Base-by-base conservation (phyloP, 1,140 invertebrate species). In the Drosophila tropicalis region DNA sequence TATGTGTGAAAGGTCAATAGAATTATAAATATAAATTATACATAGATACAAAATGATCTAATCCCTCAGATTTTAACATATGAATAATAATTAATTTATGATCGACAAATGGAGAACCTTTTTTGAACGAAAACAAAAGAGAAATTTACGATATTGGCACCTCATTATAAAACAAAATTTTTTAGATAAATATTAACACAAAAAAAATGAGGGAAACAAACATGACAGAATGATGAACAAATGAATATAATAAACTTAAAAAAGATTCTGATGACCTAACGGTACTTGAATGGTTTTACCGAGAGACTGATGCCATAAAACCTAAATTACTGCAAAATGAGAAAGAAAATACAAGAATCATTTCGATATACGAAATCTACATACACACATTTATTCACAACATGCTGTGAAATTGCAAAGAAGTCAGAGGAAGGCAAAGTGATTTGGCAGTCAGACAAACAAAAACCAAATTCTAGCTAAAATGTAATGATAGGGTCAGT, bases 71-170 rank as follows among this genome's bases (percentile, higher is more conserved):
- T 51, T 51, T 84, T 84, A 90, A 44, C 84, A 72, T 56, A 61
- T 70, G 55, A 55, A 74, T 76, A 82, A 90, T 90, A 90, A 90
- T 89, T 67, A 79, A 90, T 84, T 89, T 84, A 90, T 81, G 85
- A 71, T 41, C 6, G 58, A 47, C 22, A 19, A 51, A 68, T 47
- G 15, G 41, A 57, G 17, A 40, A 39, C 25, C 51, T 56, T 56
- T 56, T 63, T 72, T 63, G n/a, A 41, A 54, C 25, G 34, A 70
- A 25, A 32, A 65, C 60, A 71, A 77, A 67, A 77, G 67, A 77
- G 65, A 84, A 83, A 86, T 86, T 86, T 86, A 86, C 62, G 83
- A 87, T 62, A 64, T 51, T 79, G 67, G 57, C 83, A 87, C 56
- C 79, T 87, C 70, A 83, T 89, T 87, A 87, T 89, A 62, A 77